Evolutionary conservation across 2,113 vertebrate species (phyloP), one percentile per base, ranked within the genome.

Genomic region (Gymnogyps californianus): DNA sequence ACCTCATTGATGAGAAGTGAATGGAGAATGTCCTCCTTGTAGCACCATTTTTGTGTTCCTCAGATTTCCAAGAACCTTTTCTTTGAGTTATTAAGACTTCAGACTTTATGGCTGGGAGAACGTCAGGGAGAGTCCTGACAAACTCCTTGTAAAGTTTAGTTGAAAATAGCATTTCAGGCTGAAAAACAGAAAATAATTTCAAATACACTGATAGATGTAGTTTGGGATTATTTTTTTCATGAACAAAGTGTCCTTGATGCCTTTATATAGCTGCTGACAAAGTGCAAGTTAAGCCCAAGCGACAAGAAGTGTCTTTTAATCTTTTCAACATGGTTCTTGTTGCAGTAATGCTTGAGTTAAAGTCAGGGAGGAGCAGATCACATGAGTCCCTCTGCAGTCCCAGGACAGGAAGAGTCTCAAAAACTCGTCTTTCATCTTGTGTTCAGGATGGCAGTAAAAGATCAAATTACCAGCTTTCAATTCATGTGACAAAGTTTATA

Each of bases 301-400:
- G 59, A 71, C 82, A 90, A 58, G 46, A 66, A 71, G 4, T 13
- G 26, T 52, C 64, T 92, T 95, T 88, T 66, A 77, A 29, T 66
- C 72, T 83, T 66, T 81, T 58, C 59, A 66, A 19, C 42, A 6
- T 7, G 4, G 1, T 61, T 77, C 29, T 81, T 52, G 3, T 51
- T 52, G 21, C 58, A 74, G 14, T 47, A 74, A 21, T 36, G 9
- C 24, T n/a, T 26, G 38, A 71, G 47, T 51, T 38, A 38, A 25
- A 75, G 44, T 52, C 36, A 24, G 24, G 31, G 69, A 84, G n/a
- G 7, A 78, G n/a, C 2, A 16, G 76, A 55, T 75, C 17, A 87
- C 46, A 32, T 0, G 0, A 40, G 11, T 24, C 20, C 14, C 11
- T 24, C 76, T 70, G 51, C 2, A 8, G 18, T 47, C 24, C 21